Conservation (phyloP, 2,113 vertebrate species). For the Corapipo altera region DNA sequence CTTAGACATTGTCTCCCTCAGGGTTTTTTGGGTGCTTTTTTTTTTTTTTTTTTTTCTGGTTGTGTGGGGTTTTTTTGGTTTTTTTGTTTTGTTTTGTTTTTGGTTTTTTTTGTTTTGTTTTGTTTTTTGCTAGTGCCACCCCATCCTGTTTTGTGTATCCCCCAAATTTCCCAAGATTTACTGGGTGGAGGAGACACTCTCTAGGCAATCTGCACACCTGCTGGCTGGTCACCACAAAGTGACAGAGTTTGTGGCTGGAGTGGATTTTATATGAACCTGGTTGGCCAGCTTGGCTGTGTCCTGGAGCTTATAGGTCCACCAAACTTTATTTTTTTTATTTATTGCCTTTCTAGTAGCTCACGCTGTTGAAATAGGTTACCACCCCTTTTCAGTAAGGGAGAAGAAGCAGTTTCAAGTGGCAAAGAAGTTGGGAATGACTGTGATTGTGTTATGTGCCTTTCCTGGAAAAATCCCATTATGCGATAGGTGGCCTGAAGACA, state of each 20-base stretch:
- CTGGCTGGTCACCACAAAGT: neutral
- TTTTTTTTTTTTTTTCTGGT: no score
- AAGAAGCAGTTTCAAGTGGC: neutral
- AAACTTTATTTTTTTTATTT: neutral
- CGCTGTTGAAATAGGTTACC: neutral
- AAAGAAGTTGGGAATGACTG: neutral
- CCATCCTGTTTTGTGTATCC: neutral
- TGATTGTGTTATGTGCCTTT: neutral
- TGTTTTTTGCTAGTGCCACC: rapidly evolving
- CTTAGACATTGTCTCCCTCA: no score
- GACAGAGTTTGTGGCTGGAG: neutral
- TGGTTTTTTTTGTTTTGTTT: neutral
- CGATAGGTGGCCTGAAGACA: slow-evolving; percentile 33
- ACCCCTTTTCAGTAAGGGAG: neutral
- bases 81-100: neutral
- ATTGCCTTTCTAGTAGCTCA: neutral
- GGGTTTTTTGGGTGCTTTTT: no score
- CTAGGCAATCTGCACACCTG: neutral
- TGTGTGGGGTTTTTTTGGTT: neutral
- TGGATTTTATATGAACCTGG: neutral
- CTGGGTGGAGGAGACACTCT: neutral
- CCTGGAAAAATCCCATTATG: slow-evolving; percentile 32
- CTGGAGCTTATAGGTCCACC: neutral
- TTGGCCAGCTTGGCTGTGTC: neutral
- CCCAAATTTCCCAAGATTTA: neutral